Percentiles rank a stretch among this genome's conserved stretches.
phyloP scores from a whole-genome alignment of 2,113 vertebrate genomes.

The Typhlomys cinereus region DNA sequence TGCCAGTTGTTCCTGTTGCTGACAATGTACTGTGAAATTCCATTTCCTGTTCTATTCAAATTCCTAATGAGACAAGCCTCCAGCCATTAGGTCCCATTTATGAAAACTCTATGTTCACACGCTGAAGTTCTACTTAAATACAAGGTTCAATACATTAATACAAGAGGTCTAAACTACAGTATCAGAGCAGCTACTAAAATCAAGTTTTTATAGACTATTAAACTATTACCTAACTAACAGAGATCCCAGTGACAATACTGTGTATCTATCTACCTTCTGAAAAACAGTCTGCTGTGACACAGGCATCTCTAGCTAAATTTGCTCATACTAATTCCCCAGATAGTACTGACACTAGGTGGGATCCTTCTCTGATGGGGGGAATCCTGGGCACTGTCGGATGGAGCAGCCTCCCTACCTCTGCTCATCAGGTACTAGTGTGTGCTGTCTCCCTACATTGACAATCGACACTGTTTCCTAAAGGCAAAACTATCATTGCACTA shows the following conservation, averaged over 20 bases:
- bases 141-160: slow-evolving; percentile 87
- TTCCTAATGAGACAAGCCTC: slow-evolving; percentile 86
- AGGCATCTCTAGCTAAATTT: neutral
- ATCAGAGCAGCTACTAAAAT: slow-evolving; percentile 76
- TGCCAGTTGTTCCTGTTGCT: slow-evolving; percentile 85
- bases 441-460: neutral
- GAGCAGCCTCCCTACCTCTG: neutral
- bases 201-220: slow-evolving; percentile 17
- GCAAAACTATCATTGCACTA: neutral
- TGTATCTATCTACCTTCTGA: neutral
- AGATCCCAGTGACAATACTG: neutral
- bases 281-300: neutral
- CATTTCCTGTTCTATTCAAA: slow-evolving; percentile 83
- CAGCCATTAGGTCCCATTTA: slow-evolving; percentile 84
- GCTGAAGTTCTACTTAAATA: slow-evolving; percentile 93
- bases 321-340: neutral
- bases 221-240: neutral
- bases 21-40: slow-evolving; percentile 79
- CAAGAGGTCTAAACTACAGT: slow-evolving; percentile 75
- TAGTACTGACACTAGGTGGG: neutral
- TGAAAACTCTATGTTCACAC: slow-evolving; percentile 86
- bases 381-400: neutral
- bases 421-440: neutral
- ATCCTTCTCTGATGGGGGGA: no score
- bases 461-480: neutral